These are phyloP conservation scores for Chinchilla lanigera DNA, from an alignment of 2,113 vertebrate species.

Conservation along the genomic window DNA sequence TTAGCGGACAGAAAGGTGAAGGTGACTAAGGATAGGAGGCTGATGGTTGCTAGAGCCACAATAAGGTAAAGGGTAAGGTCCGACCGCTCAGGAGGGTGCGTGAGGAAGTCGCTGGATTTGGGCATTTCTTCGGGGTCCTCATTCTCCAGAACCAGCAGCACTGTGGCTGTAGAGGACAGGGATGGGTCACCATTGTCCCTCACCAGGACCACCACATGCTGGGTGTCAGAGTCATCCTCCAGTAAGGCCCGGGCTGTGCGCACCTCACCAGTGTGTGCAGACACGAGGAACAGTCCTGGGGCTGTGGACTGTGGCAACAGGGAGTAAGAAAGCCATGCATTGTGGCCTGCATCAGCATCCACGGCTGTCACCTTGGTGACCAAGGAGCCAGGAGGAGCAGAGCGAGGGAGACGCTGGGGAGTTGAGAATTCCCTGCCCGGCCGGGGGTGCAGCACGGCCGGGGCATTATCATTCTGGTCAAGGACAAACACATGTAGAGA, in stretches of 20 bases:
- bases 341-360: constrained; percentile 92
- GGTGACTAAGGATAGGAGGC: constrained; percentile 85
- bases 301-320: constrained; percentile 89
- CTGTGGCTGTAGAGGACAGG: constrained; percentile 90
- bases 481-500: constrained; percentile 88
- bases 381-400: constrained; percentile 89
- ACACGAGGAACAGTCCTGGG: constrained; percentile 89
- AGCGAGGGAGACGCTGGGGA: constrained; percentile 88
- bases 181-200: constrained; percentile 91
- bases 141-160: constrained; percentile 92
- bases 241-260: constrained; percentile 88
- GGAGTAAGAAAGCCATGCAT: constrained; percentile 92
- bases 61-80: constrained; percentile 92
- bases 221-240: constrained; percentile 88
- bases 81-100: constrained; percentile 81
- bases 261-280: constrained; percentile 91
- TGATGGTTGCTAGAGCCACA: constrained; percentile 87
- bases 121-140: constrained; percentile 83
- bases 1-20: constrained; percentile 86
- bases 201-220: constrained; percentile 90
- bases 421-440: constrained; percentile 79
- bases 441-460: constrained; percentile 89
- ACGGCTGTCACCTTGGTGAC: constrained; percentile 94
- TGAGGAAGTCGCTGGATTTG: constrained; percentile 84
- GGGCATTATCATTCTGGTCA: constrained; percentile 90